Conservation (phyloP, 1,140 invertebrate genomes). For the Drosophila oshimai region DNA sequence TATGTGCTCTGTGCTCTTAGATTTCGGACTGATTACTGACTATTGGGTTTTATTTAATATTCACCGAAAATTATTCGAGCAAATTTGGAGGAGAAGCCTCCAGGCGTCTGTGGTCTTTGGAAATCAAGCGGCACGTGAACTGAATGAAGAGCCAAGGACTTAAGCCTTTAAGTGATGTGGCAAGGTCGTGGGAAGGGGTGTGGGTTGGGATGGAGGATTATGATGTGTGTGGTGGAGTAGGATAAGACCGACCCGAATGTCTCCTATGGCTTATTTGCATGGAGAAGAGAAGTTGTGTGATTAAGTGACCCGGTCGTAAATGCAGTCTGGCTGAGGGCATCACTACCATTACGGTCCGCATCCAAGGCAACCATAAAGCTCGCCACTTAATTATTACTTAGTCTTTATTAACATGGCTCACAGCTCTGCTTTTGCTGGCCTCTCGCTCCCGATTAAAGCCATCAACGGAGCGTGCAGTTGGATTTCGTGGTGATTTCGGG, state of each 20-base stretch:
- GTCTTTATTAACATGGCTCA: conserved; percentile 44
- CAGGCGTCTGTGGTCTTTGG: background rate
- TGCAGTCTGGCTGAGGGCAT: conserved; percentile 6
- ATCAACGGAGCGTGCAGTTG: conserved; percentile 34
- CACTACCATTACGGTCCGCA: background rate
- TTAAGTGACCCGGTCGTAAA: conserved; percentile 38
- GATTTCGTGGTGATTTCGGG: conserved; percentile 7
- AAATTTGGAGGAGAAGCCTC: background rate
- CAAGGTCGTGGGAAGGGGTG: conserved; percentile 1
- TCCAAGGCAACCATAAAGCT: conserved; percentile 32
- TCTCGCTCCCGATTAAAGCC: conserved; percentile 40
- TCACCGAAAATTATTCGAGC: conserved; percentile 18
- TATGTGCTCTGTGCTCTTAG: background rate
- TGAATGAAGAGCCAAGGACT: conserved; percentile 1
- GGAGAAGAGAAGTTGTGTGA: no score
- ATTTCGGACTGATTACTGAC: conserved; percentile 12
- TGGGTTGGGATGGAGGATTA: background rate
- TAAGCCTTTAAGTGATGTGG: conserved; percentile 23
- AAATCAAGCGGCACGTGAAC: conserved; percentile 12
- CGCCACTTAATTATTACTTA: conserved; percentile 54
- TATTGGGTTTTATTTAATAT: conserved; percentile 13
- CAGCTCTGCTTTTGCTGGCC: conserved; percentile 18
- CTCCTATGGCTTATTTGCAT: conserved; percentile 37
- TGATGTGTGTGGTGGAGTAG: background rate
- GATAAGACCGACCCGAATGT: background rate